A percentile compares a stretch with the other conserved stretches of the same genome.
phyloP scores from a whole-genome alignment of 2,888 invertebrate genomes.

The Ichneumoninae sp. region DNA sequence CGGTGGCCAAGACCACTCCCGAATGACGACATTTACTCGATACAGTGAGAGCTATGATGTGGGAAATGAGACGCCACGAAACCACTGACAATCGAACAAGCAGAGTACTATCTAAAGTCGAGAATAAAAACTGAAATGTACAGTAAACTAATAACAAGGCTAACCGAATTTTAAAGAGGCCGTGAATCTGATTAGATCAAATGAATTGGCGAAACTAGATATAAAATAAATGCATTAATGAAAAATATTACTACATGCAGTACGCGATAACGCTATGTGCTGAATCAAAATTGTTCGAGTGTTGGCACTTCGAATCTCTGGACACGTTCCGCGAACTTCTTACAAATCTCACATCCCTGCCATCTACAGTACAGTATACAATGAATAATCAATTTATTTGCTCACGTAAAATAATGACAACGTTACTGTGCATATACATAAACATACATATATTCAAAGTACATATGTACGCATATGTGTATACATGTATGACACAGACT shows the following conservation, averaged over 20 bases:
- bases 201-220: not conserved
- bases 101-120: not conserved
- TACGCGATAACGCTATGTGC: conserved; percentile 43
- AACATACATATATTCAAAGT: conserved; percentile 67
- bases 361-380: conserved; percentile 68
- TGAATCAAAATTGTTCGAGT: conserved; percentile 11
- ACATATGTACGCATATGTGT: conserved; percentile 53
- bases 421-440: conserved; percentile 79
- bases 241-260: conserved; percentile 13
- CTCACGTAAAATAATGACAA: conserved; percentile 82
- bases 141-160: not conserved
- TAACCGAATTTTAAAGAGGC: conserved; percentile 2
- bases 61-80: conserved; percentile 5
- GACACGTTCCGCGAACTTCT: conserved; percentile 25
- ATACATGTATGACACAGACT: conserved; percentile 56
- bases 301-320: conserved; percentile 48
- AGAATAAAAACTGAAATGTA: not conserved
- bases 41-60: not conserved
- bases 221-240: conserved; percentile 4
- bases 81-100: conserved; percentile 42
- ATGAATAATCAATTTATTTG: conserved; percentile 82
- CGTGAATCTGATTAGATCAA: not conserved
- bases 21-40: conserved; percentile 1
- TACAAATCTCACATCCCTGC: not conserved
- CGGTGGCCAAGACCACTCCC: conserved; percentile 3